Evolutionary conservation across 2,113 vertebrate species (phyloP).

Genomic region (Pterocles gutturalis): DNA sequence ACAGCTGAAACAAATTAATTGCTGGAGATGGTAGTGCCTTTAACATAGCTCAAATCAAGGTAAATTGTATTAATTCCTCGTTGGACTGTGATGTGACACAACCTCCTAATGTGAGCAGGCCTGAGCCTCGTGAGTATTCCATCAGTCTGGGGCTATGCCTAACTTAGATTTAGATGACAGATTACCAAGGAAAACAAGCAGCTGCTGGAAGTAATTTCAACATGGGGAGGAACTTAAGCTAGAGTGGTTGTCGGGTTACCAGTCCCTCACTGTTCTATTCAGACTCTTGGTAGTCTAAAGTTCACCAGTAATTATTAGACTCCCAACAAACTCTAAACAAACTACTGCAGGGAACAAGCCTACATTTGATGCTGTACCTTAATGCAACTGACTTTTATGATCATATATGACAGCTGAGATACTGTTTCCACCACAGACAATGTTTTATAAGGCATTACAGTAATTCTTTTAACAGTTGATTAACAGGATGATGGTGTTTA

Average conservation of each 20-base stretch:
- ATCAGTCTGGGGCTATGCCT: neutral
- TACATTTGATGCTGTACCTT: neutral
- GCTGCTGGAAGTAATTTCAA: neutral
- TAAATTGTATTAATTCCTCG: neutral
- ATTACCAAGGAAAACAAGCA: neutral
- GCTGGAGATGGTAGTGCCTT: neutral
- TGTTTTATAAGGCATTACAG: neutral
- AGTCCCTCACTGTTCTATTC: neutral
- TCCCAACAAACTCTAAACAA: neutral
- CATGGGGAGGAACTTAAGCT: neutral
- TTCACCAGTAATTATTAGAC: neutral
- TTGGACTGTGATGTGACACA: neutral
- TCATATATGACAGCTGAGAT: neutral
- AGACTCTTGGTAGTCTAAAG: neutral
- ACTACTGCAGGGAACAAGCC: neutral
- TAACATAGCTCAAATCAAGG: neutral
- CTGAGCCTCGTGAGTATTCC: neutral
- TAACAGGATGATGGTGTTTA: constrained; percentile 4
- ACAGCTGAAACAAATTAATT: neutral
- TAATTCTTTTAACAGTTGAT: constrained; percentile 7
- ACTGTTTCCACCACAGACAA: neutral
- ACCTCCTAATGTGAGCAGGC: neutral
- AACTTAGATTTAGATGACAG: neutral
- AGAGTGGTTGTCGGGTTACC: neutral
- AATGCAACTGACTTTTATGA: neutral